Evolutionary conservation across 2,113 vertebrate genomes (phyloP).

Genomic region (Naja naja): DNA sequence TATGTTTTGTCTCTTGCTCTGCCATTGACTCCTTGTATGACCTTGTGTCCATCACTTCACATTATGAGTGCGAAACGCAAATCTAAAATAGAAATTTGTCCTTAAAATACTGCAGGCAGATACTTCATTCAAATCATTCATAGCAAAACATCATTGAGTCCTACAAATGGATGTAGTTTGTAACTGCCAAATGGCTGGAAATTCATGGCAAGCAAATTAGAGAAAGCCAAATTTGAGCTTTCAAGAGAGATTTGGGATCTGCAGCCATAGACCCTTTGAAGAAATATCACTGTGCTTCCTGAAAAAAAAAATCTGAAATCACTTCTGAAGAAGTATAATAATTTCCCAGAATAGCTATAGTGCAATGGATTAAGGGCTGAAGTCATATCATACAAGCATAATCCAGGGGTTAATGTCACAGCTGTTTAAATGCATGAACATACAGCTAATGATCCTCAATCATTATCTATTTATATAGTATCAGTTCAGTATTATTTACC

Average conservation of each 20-base stretch:
- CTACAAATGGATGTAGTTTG: neutral
- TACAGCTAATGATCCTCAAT: slow-evolving; percentile 17
- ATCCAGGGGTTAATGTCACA: neutral
- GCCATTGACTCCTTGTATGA: neutral
- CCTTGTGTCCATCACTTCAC: neutral
- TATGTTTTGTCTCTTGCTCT: neutral
- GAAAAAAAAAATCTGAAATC: neutral
- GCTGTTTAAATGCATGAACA: slow-evolving; percentile 6
- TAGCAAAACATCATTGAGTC: neutral
- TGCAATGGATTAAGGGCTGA: slow-evolving; percentile 29
- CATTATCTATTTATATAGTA: neutral
- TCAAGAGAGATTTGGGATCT: neutral
- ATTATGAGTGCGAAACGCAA: neutral
- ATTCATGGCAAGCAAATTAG: neutral
- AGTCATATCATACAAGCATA: neutral
- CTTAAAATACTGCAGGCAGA: neutral
- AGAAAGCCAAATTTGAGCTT: neutral
- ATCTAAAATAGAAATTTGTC: neutral
- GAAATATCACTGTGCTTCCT: neutral
- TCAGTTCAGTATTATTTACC: neutral
- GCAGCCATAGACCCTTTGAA: neutral
- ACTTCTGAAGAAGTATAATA: neutral
- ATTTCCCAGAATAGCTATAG: slow-evolving; percentile 4
- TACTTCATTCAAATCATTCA: neutral
- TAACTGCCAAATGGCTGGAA: neutral